phyloP scores from a whole-genome alignment of 1,140 invertebrate species.

The Apolygus lucorum region DNA sequence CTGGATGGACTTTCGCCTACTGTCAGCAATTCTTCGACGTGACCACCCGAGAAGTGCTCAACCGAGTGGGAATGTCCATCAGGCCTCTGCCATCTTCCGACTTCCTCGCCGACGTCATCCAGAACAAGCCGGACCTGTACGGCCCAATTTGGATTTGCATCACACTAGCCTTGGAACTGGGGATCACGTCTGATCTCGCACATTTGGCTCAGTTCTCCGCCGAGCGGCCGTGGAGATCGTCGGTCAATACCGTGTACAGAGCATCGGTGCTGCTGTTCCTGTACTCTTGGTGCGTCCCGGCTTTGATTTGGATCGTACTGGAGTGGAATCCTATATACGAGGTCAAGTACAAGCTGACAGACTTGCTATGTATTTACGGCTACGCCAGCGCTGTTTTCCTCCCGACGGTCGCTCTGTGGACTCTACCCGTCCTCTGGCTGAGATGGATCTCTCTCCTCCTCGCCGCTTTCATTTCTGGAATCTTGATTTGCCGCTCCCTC shows the following conservation, averaged over 20 bases:
- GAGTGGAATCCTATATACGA: background rate
- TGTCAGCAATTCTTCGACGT: constrained; percentile 15
- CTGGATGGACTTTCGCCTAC: constrained; percentile 5
- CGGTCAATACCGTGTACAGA: background rate
- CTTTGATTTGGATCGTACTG: background rate
- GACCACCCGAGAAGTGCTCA: constrained; percentile 1
- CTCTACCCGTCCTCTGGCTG: background rate
- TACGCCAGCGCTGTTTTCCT: background rate
- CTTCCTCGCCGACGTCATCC: background rate
- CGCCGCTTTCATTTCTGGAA: background rate
- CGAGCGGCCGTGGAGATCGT: background rate
- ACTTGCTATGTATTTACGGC: background rate
- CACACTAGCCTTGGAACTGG: background rate
- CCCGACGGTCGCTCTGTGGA: background rate
- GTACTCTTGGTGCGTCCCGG: background rate
- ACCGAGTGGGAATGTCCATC: background rate
- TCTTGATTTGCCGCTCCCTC: background rate
- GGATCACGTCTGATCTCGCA: background rate
- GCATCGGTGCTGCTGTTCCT: background rate
- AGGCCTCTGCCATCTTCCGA: background rate
- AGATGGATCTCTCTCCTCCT: background rate
- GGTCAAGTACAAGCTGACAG: background rate
- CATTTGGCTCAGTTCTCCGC: background rate
- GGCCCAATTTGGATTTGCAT: constrained; percentile 12
- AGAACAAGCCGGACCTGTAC: constrained; percentile 13